Conservation (phyloP, 2,888 invertebrate species). For the Flexamia atlantica region DNA sequence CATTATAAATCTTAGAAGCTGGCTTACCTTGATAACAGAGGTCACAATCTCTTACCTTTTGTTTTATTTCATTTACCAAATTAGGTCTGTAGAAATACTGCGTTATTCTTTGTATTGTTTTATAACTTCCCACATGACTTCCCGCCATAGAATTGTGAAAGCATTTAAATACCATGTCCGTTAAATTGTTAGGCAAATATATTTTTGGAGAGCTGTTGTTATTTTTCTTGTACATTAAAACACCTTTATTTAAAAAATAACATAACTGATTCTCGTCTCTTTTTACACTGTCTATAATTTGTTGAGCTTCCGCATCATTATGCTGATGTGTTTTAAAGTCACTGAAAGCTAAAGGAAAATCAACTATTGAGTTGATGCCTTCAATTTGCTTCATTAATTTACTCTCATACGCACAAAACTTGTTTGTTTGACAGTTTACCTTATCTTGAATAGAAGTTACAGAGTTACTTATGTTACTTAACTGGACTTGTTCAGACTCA, state of each 20-base stretch:
- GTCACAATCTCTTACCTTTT: neutral
- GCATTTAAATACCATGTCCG: conserved; percentile 19
- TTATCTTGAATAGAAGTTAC: neutral
- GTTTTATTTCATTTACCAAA: neutral
- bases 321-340: conserved; percentile 9
- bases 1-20: neutral
- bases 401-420: neutral
- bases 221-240: neutral
- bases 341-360: conserved; percentile 9
- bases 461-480: neutral
- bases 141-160: neutral
- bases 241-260: conserved; percentile 1
- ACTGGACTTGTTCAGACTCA: neutral
- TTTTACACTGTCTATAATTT: neutral
- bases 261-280: neutral
- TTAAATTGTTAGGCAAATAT: neutral
- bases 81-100: conserved; percentile 16
- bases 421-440: neutral
- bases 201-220: neutral
- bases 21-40: conserved; percentile 10
- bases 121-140: conserved; percentile 6
- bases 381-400: neutral
- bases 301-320: neutral
- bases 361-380: neutral
- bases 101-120: conserved; percentile 2